Percentiles rank a stretch among this genome's conserved stretches.
Conservation (phyloP, 2,797 vertebrate genomes). For the Labroides dimidiatus region DNA sequence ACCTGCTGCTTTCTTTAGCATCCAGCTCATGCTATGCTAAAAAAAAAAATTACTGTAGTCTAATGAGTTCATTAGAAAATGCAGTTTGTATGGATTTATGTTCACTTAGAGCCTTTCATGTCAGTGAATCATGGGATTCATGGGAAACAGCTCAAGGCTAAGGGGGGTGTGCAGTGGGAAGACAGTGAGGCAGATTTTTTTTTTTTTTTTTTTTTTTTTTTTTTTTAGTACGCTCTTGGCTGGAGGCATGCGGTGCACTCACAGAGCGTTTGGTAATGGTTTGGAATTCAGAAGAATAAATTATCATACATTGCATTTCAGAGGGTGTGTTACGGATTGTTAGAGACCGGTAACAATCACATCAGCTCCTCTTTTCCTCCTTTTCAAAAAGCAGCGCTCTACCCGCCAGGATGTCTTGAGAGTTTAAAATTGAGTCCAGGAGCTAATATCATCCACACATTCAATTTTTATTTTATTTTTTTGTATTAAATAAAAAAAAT, state of each 20-base stretch:
- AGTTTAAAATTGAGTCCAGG: slow-evolving; percentile 10
- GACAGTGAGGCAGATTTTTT: slow-evolving; percentile 1
- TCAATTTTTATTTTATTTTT: neutral
- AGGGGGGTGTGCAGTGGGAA: slow-evolving; percentile 6
- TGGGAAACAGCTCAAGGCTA: slow-evolving; percentile 9
- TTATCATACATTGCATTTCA: slow-evolving; percentile 43
- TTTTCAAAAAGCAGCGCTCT: neutral
- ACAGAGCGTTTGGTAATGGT: slow-evolving; percentile 19
- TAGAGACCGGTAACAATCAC: slow-evolving; percentile 10
- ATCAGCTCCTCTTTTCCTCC: slow-evolving; percentile 6
- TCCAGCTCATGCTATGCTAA: slow-evolving; percentile 12
- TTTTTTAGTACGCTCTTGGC: slow-evolving; percentile 6
- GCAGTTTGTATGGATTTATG: slow-evolving; percentile 3
- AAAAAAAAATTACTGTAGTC: slow-evolving; percentile 3
- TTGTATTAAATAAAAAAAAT: neutral
- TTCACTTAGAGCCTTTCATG: slow-evolving; percentile 7
- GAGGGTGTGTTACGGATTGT: slow-evolving; percentile 21
- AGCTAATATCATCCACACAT: neutral
- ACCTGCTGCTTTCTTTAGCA: slow-evolving; percentile 44
- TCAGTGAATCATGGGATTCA: slow-evolving; percentile 18
- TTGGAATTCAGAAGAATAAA: slow-evolving; percentile 42
- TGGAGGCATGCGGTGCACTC: slow-evolving; percentile 24
- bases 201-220: neutral
- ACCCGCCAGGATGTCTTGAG: neutral
- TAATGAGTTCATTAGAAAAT: slow-evolving; percentile 42